phyloP scores from a whole-genome alignment of 1,140 invertebrate genomes.

The Papilio polyxenes region DNA sequence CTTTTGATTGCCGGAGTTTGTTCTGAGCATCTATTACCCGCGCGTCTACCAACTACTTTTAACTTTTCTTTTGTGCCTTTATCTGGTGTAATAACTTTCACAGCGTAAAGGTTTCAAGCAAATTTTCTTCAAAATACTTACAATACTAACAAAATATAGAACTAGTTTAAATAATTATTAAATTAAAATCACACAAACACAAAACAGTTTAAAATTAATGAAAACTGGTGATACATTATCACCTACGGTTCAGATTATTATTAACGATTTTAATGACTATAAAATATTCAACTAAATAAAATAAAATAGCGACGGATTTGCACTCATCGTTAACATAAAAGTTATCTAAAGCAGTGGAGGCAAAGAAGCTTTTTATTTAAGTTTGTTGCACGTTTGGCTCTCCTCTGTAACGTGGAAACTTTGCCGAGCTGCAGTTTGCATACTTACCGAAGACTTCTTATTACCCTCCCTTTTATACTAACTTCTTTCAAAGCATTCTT shows the following conservation, averaged over 20 bases:
- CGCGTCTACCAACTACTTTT: not conserved
- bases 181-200: too few species aligned
- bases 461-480: slow-evolving; percentile 12
- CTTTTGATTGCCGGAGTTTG: not conserved
- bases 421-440: slow-evolving; percentile 11
- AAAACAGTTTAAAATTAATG: too few species aligned
- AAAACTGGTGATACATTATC: too few species aligned
- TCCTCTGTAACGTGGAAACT: not conserved
- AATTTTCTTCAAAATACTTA: too few species aligned
- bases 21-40: not conserved
- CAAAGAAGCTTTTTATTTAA: slow-evolving; percentile 25
- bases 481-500: not conserved
- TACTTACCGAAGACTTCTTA: slow-evolving; percentile 11
- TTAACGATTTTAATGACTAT: not conserved
- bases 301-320: not conserved
- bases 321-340: slow-evolving; percentile 12
- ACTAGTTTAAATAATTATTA: too few species aligned
- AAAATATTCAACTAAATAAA: not conserved
- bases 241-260: too few species aligned
- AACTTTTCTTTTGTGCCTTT: not conserved
- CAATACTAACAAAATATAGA: too few species aligned
- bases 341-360: not conserved
- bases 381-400: slow-evolving; percentile 22
- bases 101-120: not conserved
- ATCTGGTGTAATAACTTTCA: not conserved